Base-by-base conservation (phyloP, 2,113 vertebrate species). In the Halichoeres trimaculatus region DNA sequence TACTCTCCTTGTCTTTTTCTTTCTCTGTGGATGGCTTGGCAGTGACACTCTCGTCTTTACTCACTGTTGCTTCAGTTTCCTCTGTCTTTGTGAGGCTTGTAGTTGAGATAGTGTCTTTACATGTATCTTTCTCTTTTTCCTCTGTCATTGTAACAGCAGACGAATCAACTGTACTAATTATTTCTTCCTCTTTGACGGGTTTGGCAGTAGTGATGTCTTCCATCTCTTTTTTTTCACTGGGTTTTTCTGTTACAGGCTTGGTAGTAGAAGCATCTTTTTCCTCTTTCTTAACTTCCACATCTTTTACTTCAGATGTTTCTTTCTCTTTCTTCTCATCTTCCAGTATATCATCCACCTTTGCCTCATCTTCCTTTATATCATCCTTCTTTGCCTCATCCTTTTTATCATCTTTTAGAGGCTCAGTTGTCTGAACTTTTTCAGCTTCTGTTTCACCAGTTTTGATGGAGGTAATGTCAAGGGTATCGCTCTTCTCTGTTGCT, bases 301-400 rank as follows among this genome's bases (percentile, higher is more conserved):
- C 24, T 70, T 77, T 70, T 5, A 82, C 23, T n/a, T 70, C 72
- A 24, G 11, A 43, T 53, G 4, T 54, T 59, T 65, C 79, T 6
- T 10, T 24, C 34, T 68, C 68, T 22, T 73, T 61, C 67, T 81
- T 86, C 43, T 95, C 94, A 5, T 96, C 94, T 10, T 74, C 12
- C 10, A 54, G 4, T 1, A 52, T 1, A 14, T 63, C 67, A 0
- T 71, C 70, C 38, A 53, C n/a, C n/a, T n/a, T n/a, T n/a, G n/a
- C n/a, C 43, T 95, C 94, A 5, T 96, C 94, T 10, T 74, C 12
- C 10, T 51, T 3, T 1, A 52, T 1, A 14, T 63, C 67, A 0
- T 71, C 71, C 38, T 56, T 76, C 61, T 80, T 57, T 61, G 12
- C 12, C 30, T 85, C 82, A 43, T 58, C 47, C 43, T 75, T 63